Evolutionary conservation across 2,888 invertebrate genomes (phyloP).

Genomic region (Andrena haemorrhoa): DNA sequence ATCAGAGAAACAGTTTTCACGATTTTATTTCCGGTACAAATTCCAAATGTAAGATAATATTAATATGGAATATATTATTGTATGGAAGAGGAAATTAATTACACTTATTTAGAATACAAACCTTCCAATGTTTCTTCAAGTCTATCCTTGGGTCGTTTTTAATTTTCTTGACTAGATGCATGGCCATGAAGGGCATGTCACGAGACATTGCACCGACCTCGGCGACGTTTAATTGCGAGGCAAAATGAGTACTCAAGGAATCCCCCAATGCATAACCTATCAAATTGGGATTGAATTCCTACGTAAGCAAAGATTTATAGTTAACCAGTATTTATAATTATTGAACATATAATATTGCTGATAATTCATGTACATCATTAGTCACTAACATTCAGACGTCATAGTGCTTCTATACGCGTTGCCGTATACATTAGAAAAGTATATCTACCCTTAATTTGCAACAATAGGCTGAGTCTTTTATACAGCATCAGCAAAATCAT

Average conservation of each 20-base stretch:
- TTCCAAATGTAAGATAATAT: too few relatives aligned
- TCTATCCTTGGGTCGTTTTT: conserved; percentile 86
- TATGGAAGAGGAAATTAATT: not conserved
- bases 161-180: conserved; percentile 86
- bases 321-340: not conserved
- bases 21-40: too few relatives aligned
- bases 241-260: conserved; percentile 84
- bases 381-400: not conserved
- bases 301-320: not conserved
- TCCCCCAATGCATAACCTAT: conserved; percentile 87
- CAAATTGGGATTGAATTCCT: conserved; percentile 88
- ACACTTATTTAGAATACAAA: conserved; percentile 72
- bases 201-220: conserved; percentile 87
- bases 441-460: too few relatives aligned
- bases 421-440: too few relatives aligned
- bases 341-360: not conserved
- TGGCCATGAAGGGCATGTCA: conserved; percentile 87
- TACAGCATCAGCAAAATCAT: too few relatives aligned
- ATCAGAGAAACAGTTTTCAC: too few relatives aligned
- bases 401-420: not conserved
- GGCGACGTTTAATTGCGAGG: conserved; percentile 87
- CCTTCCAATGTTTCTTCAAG: conserved; percentile 88
- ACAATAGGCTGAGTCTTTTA: too few relatives aligned
- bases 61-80: too few relatives aligned
- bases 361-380: not conserved